Evolutionary conservation across 1,140 invertebrate genomes (phyloP).

Genomic region (Globodera ellingtonae): DNA sequence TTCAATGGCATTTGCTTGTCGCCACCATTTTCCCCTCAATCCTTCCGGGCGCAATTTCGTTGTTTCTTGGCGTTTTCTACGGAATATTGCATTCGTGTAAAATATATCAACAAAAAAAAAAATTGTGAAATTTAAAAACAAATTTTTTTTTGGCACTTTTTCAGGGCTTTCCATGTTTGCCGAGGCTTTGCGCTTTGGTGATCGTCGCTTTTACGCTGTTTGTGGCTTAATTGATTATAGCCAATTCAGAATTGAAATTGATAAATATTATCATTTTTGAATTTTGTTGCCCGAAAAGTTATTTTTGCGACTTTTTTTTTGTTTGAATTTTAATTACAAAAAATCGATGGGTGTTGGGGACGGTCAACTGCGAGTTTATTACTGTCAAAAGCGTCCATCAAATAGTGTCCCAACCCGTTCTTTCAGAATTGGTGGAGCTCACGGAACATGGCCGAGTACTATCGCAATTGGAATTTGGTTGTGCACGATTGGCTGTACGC

Average conservation of each 20-base stretch:
- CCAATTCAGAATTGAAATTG: too few species aligned
- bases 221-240: neutral
- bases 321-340: too few species aligned
- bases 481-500: slow-evolving; percentile 87
- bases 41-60: slow-evolving; percentile 58
- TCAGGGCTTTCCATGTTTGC: slow-evolving; percentile 59
- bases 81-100: slow-evolving; percentile 59
- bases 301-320: too few species aligned
- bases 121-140: too few species aligned
- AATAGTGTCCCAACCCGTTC: slow-evolving; percentile 43
- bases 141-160: neutral
- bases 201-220: slow-evolving; percentile 59
- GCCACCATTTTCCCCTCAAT: slow-evolving; percentile 57
- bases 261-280: too few species aligned
- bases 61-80: slow-evolving; percentile 59
- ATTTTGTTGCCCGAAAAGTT: too few species aligned
- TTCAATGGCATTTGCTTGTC: slow-evolving; percentile 26
- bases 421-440: slow-evolving; percentile 91
- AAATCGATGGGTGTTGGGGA: too few species aligned
- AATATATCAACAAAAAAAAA: too few species aligned
- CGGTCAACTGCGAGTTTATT: too few species aligned
- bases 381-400: too few species aligned
- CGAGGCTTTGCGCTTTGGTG: slow-evolving; percentile 60
- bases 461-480: slow-evolving; percentile 88
- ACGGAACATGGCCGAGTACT: slow-evolving; percentile 78